Base-by-base conservation (phyloP, 2,888 invertebrate genomes). In the Pristionchus mayeri region DNA sequence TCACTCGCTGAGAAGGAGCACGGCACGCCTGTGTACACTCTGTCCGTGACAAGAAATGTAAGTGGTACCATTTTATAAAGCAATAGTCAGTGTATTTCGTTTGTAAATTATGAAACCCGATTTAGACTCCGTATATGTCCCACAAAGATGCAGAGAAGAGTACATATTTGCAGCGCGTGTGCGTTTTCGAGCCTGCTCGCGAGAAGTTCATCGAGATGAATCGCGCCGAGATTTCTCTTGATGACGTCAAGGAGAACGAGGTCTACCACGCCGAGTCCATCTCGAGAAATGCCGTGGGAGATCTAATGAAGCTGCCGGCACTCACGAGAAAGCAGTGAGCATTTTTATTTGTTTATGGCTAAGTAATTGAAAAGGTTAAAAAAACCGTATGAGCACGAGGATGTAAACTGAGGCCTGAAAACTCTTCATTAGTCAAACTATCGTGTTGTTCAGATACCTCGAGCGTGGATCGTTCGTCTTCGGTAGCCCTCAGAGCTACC, bases 131-230 rank as follows among this genome's bases (percentile, higher is more conserved):
- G n/a, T n/a, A n/a, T n/a, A n/a, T n/a, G n/a, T n/a, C n/a, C n/a
- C n/a, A n/a, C n/a, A n/a, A n/a, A n/a, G 13, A 44, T 44, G 6
- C 13, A 44, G 7, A 44, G 13, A 44, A 44, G 6, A 44, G n/a
- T 44, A 6, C 7, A 44, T 44, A 13, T 44, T 44, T 44, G 7
- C 44, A 71, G 40, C 71, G n/a, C 71, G 44, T 71, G 0, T 40
- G 40, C 71, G 24, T 71, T 0, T 71, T 71, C 71, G 71, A 71
- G 44, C 71, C 71, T 1, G 71, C 44, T n/a, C n/a, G 71, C 18
- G 71, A 71, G 44, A 71, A 71, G 71, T n/a, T 71, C 44, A 71
- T 71, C 71, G n/a, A 40, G 71, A 40, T 0, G 3, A n/a, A 11
- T 1, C 71, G 71, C 2, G 40, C 27, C 18, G 9, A 11, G 0